Evolutionary conservation across 1,140 invertebrate genomes (phyloP), one percentile per base, ranked within the genome.

Genomic region (Neodiprion pinetum): DNA sequence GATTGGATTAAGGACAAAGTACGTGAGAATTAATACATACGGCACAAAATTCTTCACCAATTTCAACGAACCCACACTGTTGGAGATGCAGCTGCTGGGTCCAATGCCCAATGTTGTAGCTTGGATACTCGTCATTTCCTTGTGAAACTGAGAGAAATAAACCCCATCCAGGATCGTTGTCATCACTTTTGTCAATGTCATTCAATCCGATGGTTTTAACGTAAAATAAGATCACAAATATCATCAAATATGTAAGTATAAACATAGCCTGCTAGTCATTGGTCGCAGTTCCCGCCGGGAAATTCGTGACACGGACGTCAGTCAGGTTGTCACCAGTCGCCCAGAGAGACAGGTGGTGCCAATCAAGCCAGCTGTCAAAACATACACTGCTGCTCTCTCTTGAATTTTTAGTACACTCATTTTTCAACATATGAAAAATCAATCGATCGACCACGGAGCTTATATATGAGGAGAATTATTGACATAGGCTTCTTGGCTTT

Each of bases 231-330:
- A 81, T 66, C 40, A 80, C 53, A 50, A 78, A 67, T 65, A 47
- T 69, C 7, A 73, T 73, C 68, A 80, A 68, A 70, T 81, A 75
- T 53, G 69, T 68, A 72, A 79, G 74, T 76, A 73, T 79, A 78
- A 81, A 76, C 82, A 83, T 83, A 82, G 80, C 77, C 76, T 76
- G 28, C 28, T 40, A 40, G 28, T 40, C 28, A 40, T 40, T 1
- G 28, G 5, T 40, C 28, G 28, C 28, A 40, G 28, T 40, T 40
- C 28, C 28, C 28, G 28, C 28, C 28, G 28, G 28, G 28, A 40
- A 40, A 40, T 40, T 40, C 28, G 28, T 40, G 17, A 40, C 28
- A 40, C 28, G 5, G 2, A 40, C 28, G 28, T 40, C 28, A 40
- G 28, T 40, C 28, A 40, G 28, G 28, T 40, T 40, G 28, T 40